These are phyloP conservation scores for Tribolium castaneum DNA, from an alignment of 1,140 invertebrate genomes.

Conservation along the genomic window DNA sequence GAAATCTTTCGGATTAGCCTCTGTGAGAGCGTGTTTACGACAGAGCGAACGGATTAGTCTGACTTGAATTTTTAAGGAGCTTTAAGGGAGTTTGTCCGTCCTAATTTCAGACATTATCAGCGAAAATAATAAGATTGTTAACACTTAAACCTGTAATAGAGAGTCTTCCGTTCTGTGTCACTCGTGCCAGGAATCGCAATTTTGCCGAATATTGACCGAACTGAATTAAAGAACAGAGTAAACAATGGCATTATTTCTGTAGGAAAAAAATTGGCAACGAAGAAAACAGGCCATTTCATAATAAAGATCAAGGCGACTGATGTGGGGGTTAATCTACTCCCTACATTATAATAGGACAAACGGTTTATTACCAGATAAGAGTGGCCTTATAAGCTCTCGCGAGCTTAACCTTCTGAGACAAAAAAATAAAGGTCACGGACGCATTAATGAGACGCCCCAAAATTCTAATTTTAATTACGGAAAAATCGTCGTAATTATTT, in stretches of 20 bases:
- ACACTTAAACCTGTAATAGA: conserved; percentile 14
- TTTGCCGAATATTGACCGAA: no score
- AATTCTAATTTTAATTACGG: conserved; percentile 8
- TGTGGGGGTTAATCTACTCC: conserved; percentile 23
- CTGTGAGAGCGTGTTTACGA: conserved; percentile 4
- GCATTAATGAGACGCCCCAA: conserved; percentile 9
- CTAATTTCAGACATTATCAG: conserved; percentile 24
- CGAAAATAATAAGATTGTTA: conserved; percentile 39
- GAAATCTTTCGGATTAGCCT: background rate
- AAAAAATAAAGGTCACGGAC: conserved; percentile 22
- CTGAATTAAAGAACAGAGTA: background rate
- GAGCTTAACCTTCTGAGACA: conserved; percentile 17
- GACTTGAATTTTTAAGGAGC: conserved; percentile 15
- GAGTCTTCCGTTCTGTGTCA: background rate
- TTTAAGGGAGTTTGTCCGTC: background rate
- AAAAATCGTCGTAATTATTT: conserved; percentile 14
- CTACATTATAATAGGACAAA: conserved; percentile 34
- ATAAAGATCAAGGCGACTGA: conserved; percentile 35
- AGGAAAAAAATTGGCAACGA: conserved; percentile 19
- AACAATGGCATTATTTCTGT: conserved; percentile 13
- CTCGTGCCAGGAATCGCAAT: no score
- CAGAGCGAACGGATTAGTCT: background rate
- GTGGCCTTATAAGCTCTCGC: conserved; percentile 20
- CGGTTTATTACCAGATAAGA: conserved; percentile 28
- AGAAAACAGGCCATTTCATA: conserved; percentile 28